Percentiles rank a stretch among this genome's conserved stretches.
These are phyloP conservation scores for Hippocampus comes DNA, from an alignment of 2,113 vertebrate genomes.

Conservation along the genomic window DNA sequence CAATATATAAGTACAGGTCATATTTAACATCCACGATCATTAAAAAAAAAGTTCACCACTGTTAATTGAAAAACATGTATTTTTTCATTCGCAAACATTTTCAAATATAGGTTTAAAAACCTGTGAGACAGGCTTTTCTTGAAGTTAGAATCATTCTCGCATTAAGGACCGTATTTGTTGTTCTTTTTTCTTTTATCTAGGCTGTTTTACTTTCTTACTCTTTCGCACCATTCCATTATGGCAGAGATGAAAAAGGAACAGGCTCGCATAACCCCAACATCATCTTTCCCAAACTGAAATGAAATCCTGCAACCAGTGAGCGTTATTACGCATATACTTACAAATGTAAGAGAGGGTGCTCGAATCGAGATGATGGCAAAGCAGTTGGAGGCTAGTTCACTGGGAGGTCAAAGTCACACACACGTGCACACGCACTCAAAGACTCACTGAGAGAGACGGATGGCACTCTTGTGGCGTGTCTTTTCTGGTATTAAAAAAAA, in stretches of 20 bases:
- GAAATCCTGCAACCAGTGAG: slow-evolving; percentile 36
- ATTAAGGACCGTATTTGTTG: background rate
- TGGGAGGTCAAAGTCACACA: slow-evolving; percentile 36
- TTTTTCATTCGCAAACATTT: too few relatives aligned
- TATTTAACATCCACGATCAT: too few relatives aligned
- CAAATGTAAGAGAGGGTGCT: too few relatives aligned
- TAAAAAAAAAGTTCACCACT: too few relatives aligned
- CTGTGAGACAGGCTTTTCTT: too few relatives aligned
- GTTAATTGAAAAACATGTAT: too few relatives aligned
- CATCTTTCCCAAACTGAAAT: slow-evolving; percentile 35
- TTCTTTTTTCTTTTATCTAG: background rate
- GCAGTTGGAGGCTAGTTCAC: slow-evolving; percentile 43
- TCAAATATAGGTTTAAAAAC: too few relatives aligned
- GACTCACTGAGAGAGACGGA: slow-evolving; percentile 67
- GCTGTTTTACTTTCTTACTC: background rate
- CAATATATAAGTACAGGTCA: too few relatives aligned
- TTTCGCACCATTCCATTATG: background rate
- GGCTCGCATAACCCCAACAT: slow-evolving; percentile 53
- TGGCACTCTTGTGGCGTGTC: slow-evolving; percentile 83
- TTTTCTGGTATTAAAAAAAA: slow-evolving; percentile 79
- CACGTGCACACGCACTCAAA: slow-evolving; percentile 12
- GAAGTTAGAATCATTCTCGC: too few relatives aligned
- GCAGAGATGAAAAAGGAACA: slow-evolving; percentile 45
- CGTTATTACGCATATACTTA: slow-evolving; percentile 25
- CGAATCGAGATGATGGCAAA: slow-evolving; percentile 21